Percentiles rank a stretch among this genome's conserved stretches.
Conservation (phyloP, 2,888 invertebrate genomes). For the Stenchaetothrips biformis region DNA sequence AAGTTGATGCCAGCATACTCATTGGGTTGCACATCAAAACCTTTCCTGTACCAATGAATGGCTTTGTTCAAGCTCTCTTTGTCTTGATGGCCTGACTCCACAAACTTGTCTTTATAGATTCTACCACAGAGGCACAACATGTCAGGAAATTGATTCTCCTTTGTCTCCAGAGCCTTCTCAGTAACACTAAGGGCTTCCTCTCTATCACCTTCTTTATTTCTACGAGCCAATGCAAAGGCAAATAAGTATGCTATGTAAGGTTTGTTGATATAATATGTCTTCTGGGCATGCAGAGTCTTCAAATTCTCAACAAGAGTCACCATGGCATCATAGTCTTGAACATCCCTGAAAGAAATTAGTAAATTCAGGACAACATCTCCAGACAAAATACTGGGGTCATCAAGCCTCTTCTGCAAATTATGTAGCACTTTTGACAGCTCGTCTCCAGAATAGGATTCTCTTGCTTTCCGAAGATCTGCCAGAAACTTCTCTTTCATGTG, state of each 20-base stretch:
- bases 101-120: slow-evolving; percentile 95
- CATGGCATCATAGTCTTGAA: slow-evolving; percentile 92
- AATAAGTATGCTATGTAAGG: slow-evolving; percentile 88
- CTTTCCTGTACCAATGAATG: slow-evolving; percentile 95
- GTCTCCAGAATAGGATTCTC: slow-evolving; percentile 78
- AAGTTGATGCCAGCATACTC: slow-evolving; percentile 99
- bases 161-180: slow-evolving; percentile 81
- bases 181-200: slow-evolving; percentile 91
- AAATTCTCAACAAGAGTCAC: slow-evolving; percentile 93
- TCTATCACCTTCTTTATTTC: slow-evolving; percentile 90
- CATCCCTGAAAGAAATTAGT: slow-evolving; percentile 84
- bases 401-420: slow-evolving; percentile 85
- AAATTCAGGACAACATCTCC: slow-evolving; percentile 94
- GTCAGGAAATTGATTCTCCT: slow-evolving; percentile 94
- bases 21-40: slow-evolving; percentile 96
- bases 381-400: slow-evolving; percentile 94
- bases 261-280: slow-evolving; percentile 81
- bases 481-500: slow-evolving; percentile 97
- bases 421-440: slow-evolving; percentile 76
- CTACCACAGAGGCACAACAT: slow-evolving; percentile 96
- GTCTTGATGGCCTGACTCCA: slow-evolving; percentile 90
- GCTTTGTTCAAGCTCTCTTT: slow-evolving; percentile 83
- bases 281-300: slow-evolving; percentile 79
- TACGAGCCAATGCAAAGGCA: slow-evolving; percentile 86
- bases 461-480: slow-evolving; percentile 83